phyloP scores from a whole-genome alignment of 1,140 invertebrate species.

The Hylaeus volcanicus region DNA sequence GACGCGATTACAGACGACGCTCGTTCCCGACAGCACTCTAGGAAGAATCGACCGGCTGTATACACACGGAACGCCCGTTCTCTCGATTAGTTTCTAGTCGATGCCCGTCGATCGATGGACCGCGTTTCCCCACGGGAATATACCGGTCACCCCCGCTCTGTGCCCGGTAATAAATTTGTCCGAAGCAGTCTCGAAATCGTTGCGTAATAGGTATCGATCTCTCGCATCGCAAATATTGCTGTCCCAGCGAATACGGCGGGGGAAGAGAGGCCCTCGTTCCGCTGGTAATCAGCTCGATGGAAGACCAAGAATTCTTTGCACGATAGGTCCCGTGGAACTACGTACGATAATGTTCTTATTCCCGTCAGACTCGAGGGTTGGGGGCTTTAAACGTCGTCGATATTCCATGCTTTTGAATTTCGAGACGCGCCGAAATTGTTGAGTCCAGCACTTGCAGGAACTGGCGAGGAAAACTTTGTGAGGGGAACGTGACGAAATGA shows the following conservation, averaged over 20 bases:
- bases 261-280: neutral
- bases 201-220: slow-evolving; percentile 51
- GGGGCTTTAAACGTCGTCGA: no score
- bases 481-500: no score
- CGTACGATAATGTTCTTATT: no score
- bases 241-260: neutral
- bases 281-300: slow-evolving; percentile 20
- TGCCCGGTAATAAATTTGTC: slow-evolving; percentile 45
- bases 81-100: slow-evolving; percentile 25
- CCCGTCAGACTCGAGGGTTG: no score
- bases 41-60: slow-evolving; percentile 21
- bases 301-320: neutral
- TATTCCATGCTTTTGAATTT: no score
- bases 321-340: no score
- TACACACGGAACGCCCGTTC: neutral
- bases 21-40: neutral
- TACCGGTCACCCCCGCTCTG: neutral
- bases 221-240: slow-evolving; percentile 1
- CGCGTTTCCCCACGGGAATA: slow-evolving; percentile 9
- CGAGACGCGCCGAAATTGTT: no score
- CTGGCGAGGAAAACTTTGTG: no score
- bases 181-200: slow-evolving; percentile 49
- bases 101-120: slow-evolving; percentile 27
- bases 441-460: no score
- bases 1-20: neutral